phyloP scores from a whole-genome alignment of 2,113 vertebrate species.

The Bujurquina vittata region DNA sequence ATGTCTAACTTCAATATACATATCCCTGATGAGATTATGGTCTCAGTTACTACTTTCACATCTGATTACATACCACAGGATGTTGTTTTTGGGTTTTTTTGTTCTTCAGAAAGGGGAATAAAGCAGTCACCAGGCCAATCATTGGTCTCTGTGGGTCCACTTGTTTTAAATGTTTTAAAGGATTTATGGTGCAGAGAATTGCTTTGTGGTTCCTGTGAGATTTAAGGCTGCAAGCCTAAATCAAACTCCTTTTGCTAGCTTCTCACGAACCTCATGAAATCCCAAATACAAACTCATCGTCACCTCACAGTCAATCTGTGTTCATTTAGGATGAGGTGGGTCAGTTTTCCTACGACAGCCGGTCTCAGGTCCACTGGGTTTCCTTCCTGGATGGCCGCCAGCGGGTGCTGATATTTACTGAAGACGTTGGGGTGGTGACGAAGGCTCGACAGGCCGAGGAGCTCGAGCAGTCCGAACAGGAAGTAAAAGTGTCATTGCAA shows the following conservation, averaged over 20 bases:
- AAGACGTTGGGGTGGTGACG: conserved; percentile 90
- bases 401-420: conserved; percentile 92
- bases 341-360: conserved; percentile 86
- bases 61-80: background rate
- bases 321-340: conserved; percentile 87
- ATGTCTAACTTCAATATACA: background rate
- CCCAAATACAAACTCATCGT: background rate
- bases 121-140: background rate
- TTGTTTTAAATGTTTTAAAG: no score
- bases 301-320: background rate
- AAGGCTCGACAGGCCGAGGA: conserved; percentile 95
- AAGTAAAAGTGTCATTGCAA: conserved; percentile 89
- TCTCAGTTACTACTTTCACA: background rate
- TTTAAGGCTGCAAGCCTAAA: no score
- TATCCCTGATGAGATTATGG: rapidly evolving
- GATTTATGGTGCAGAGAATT: no score
- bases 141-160: no score
- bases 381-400: conserved; percentile 96
- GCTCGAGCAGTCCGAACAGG: conserved; percentile 91
- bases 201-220: no score
- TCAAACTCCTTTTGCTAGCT: background rate
- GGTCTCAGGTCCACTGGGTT: conserved; percentile 92
- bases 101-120: background rate
- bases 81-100: background rate
- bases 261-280: background rate